These are phyloP conservation scores for Syrphus vitripennis DNA, from an alignment of 2,888 invertebrate species.

Conservation along the genomic window DNA sequence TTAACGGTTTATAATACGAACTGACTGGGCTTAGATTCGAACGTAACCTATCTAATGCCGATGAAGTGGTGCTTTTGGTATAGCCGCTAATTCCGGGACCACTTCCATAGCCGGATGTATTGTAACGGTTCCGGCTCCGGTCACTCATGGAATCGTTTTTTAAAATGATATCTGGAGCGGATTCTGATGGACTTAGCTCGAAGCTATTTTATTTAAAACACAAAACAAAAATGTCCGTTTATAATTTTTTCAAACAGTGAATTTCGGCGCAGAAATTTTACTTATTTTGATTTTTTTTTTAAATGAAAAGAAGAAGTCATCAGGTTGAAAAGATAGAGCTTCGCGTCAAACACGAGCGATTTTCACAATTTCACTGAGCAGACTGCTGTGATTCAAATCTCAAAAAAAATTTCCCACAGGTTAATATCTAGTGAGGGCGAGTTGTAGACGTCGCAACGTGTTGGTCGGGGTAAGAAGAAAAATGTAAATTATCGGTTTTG, in stretches of 20 bases:
- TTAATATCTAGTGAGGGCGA: constrained; percentile 34
- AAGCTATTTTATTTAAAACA: constrained; percentile 54
- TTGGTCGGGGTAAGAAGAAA: constrained; percentile 7
- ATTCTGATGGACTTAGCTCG: constrained; percentile 73
- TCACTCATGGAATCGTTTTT: constrained; percentile 77
- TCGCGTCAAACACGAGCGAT: constrained; percentile 57
- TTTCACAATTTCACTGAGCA: constrained; percentile 63
- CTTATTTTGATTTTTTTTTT: constrained; percentile 2
- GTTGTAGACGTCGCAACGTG: background rate
- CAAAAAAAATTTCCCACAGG: constrained; percentile 64
- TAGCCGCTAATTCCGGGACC: constrained; percentile 71
- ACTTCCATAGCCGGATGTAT: constrained; percentile 74
- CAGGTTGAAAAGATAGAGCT: constrained; percentile 15
- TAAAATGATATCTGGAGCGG: constrained; percentile 69
- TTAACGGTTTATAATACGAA: constrained; percentile 80
- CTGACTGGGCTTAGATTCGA: constrained; percentile 80
- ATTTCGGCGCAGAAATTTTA: background rate
- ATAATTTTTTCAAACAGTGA: background rate
- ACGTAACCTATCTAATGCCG: constrained; percentile 79
- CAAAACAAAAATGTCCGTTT: constrained; percentile 30
- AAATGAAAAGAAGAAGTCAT: constrained; percentile 51
- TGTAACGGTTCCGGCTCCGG: constrained; percentile 78
- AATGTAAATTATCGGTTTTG: constrained; percentile 56
- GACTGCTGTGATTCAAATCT: constrained; percentile 62
- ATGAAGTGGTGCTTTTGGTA: constrained; percentile 75